These are phyloP conservation scores for Cololabis saira DNA, from an alignment of 2,113 vertebrate genomes.

Conservation along the genomic window DNA sequence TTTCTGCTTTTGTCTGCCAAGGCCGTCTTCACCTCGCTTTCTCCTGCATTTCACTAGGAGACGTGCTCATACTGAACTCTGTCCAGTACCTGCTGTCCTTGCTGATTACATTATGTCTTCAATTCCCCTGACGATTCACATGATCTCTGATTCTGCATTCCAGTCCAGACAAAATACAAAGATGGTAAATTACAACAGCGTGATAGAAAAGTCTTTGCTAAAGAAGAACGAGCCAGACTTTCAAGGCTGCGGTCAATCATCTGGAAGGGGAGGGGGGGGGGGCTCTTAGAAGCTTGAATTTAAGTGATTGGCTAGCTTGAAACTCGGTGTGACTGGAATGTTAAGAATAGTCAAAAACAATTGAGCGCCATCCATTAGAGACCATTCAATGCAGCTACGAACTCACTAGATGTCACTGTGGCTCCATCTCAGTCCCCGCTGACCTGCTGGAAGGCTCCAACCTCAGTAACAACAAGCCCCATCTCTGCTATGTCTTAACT, in stretches of 20 bases:
- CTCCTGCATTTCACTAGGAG: slow-evolving; percentile 15
- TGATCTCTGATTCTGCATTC: slow-evolving; percentile 22
- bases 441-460: neutral
- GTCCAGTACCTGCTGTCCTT: slow-evolving; percentile 8
- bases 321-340: neutral
- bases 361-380: neutral
- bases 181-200: slow-evolving; percentile 7
- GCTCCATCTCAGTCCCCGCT: slow-evolving; percentile 28
- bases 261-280: neutral
- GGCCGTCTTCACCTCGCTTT: slow-evolving; percentile 38
- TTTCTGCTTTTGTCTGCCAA: slow-evolving; percentile 70
- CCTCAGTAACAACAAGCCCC: slow-evolving; percentile 23
- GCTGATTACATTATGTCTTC: slow-evolving; percentile 29
- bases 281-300: neutral
- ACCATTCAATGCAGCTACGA: neutral
- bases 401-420: slow-evolving; percentile 84
- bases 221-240: neutral
- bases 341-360: neutral
- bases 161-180: slow-evolving; percentile 19
- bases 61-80: neutral
- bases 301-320: neutral
- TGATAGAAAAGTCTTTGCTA: neutral
- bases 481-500: slow-evolving; percentile 47
- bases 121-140: slow-evolving; percentile 15
- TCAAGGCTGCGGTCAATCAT: slow-evolving; percentile 8